Evolutionary conservation across 2,888 invertebrate genomes (phyloP).

Genomic region (Chrysopilus asiliformis): DNA sequence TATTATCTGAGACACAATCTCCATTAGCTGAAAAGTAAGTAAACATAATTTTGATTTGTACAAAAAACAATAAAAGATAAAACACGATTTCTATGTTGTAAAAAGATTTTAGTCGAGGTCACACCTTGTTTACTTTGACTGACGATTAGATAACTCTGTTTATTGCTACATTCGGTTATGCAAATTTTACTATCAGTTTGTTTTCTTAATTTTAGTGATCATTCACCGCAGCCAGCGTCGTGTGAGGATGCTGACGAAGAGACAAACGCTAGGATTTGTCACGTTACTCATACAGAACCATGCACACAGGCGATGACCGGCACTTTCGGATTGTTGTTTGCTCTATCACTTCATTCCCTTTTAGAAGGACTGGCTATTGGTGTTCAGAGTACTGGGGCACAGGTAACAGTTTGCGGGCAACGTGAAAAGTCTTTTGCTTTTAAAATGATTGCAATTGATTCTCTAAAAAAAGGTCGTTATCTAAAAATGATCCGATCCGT

Average conservation of each 20-base stretch:
- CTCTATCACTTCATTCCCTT: conserved; percentile 62
- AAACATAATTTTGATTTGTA: neutral
- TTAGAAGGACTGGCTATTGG: conserved; percentile 75
- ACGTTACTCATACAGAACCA: conserved; percentile 52
- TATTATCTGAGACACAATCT: too few relatives aligned
- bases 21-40: conserved; percentile 5
- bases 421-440: too few relatives aligned
- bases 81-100: too few relatives aligned
- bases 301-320: conserved; percentile 49
- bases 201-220: neutral
- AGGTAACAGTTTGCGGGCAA: too few relatives aligned
- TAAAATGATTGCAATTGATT: conserved; percentile 5
- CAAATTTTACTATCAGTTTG: conserved; percentile 1
- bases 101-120: too few relatives aligned
- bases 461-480: conserved; percentile 1
- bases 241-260: conserved; percentile 20
- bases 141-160: too few relatives aligned
- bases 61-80: too few relatives aligned
- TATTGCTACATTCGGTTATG: too few relatives aligned
- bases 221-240: neutral
- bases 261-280: conserved; percentile 40
- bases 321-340: conserved; percentile 52
- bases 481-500: too few relatives aligned
- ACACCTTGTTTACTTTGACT: too few relatives aligned
- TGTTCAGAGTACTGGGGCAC: conserved; percentile 48